A percentile compares a stretch with the other conserved stretches of the same genome.
These are phyloP conservation scores for Lacanobia oleracea DNA, from an alignment of 2,888 invertebrate species.

Conservation along the genomic window DNA sequence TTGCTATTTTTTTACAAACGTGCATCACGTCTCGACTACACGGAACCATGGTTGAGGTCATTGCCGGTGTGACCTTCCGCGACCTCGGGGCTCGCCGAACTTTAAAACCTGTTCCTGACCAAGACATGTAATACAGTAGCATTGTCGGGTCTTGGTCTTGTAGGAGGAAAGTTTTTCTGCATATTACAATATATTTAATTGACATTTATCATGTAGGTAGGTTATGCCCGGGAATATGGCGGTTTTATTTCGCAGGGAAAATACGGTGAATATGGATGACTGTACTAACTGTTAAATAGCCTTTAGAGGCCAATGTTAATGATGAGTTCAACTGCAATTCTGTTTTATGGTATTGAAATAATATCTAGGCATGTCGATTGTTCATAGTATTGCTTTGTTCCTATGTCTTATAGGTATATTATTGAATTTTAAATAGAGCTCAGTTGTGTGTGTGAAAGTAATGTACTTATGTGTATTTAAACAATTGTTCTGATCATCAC, in stretches of 20 bases:
- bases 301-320: neutral
- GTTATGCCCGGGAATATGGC: neutral
- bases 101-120: constrained; percentile 53
- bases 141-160: constrained; percentile 19
- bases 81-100: constrained; percentile 67
- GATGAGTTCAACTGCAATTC: neutral
- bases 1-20: constrained; percentile 8
- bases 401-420: neutral
- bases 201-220: neutral
- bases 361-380: neutral
- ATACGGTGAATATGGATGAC: too few species aligned
- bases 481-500: neutral
- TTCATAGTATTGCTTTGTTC: neutral
- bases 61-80: constrained; percentile 70
- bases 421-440: neutral
- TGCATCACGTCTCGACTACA: constrained; percentile 47
- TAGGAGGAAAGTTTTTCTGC: constrained; percentile 11
- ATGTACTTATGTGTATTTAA: neutral
- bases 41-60: constrained; percentile 68
- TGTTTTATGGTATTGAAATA: neutral
- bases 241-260: neutral
- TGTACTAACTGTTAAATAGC: neutral
- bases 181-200: constrained; percentile 10
- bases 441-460: neutral
- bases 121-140: constrained; percentile 41